Percentiles rank a stretch among this genome's conserved stretches.
These are phyloP conservation scores for Austrofundulus limnaeus DNA, from an alignment of 2,113 vertebrate species.

Conservation along the genomic window DNA sequence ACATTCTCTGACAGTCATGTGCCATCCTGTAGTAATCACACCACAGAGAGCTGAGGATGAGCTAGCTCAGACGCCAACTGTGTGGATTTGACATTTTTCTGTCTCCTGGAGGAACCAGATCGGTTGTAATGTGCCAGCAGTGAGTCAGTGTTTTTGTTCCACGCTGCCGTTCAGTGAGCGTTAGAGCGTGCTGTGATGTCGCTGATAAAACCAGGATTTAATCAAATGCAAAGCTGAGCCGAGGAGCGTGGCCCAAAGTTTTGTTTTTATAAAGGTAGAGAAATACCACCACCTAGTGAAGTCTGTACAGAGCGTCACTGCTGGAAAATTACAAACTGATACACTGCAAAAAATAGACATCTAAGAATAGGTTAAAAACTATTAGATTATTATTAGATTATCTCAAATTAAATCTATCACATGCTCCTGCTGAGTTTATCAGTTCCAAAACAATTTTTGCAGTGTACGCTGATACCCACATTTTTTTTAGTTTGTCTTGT, in stretches of 20 bases:
- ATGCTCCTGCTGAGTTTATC: too few species aligned
- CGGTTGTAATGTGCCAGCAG: conserved; percentile 5
- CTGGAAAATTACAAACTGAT: too few species aligned
- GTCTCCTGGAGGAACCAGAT: conserved; percentile 2
- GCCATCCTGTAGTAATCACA: conserved; percentile 34
- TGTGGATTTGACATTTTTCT: conserved; percentile 10
- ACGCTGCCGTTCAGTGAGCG: conserved; percentile 10
- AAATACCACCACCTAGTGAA: conserved; percentile 57
- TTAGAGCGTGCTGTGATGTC: conserved; percentile 1
- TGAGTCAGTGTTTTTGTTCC: conserved; percentile 6
- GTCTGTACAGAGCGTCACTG: too few species aligned
- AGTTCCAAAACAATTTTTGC: too few species aligned
- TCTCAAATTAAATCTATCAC: too few species aligned
- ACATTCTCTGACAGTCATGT: conserved; percentile 21
- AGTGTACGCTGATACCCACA: too few species aligned
- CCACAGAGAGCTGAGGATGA: conserved; percentile 23
- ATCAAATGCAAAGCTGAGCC: background rate
- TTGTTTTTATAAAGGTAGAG: background rate
- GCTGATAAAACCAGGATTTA: background rate
- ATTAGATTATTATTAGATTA: too few species aligned
- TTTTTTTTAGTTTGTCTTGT: too few species aligned
- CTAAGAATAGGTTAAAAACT: too few species aligned
- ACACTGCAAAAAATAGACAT: too few species aligned
- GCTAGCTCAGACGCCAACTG: conserved; percentile 15
- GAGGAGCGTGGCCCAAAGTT: background rate